Evolutionary conservation across 2,797 vertebrate genomes (phyloP).

Genomic region (Ataeniobius toweri): DNA sequence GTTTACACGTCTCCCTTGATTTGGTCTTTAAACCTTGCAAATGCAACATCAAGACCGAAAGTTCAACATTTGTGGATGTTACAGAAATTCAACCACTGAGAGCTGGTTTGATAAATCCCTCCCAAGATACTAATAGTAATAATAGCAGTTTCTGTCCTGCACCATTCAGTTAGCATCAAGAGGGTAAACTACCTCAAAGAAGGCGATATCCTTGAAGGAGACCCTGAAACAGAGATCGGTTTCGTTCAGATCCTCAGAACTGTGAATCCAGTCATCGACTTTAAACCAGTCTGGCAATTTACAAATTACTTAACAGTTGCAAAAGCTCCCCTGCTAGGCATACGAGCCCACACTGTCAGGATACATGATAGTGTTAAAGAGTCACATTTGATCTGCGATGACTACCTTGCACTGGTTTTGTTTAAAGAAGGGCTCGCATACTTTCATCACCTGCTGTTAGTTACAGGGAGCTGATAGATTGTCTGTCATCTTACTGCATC

Average conservation of each 20-base stretch:
- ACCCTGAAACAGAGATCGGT: conserved; percentile 48
- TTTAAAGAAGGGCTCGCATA: conserved; percentile 48
- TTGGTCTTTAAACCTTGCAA: background rate
- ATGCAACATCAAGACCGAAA: conserved; percentile 4
- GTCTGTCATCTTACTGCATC: conserved; percentile 31
- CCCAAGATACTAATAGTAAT: conserved; percentile 10
- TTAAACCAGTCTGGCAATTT: conserved; percentile 61
- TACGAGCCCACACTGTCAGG: conserved; percentile 63
- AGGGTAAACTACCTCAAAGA: conserved; percentile 38
- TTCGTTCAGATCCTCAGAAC: conserved; percentile 43
- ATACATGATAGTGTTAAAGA: conserved; percentile 66
- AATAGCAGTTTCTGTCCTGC: conserved; percentile 13
- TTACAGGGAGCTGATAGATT: conserved; percentile 38
- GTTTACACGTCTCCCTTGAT: conserved; percentile 1
- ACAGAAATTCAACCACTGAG: conserved; percentile 11
- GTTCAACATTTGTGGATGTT: conserved; percentile 1
- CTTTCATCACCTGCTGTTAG: conserved; percentile 56
- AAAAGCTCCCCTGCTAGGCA: conserved; percentile 45
- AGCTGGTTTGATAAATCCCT: conserved; percentile 4
- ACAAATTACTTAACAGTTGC: conserved; percentile 64
- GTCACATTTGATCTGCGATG: conserved; percentile 60
- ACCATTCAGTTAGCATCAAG: conserved; percentile 28
- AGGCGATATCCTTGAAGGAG: conserved; percentile 30
- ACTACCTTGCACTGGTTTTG: conserved; percentile 53
- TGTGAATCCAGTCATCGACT: conserved; percentile 39